Evolutionary conservation across 2,888 invertebrate genomes (phyloP), one percentile per base, ranked within the genome.

Genomic region (Coronaproctus castanopsis): DNA sequence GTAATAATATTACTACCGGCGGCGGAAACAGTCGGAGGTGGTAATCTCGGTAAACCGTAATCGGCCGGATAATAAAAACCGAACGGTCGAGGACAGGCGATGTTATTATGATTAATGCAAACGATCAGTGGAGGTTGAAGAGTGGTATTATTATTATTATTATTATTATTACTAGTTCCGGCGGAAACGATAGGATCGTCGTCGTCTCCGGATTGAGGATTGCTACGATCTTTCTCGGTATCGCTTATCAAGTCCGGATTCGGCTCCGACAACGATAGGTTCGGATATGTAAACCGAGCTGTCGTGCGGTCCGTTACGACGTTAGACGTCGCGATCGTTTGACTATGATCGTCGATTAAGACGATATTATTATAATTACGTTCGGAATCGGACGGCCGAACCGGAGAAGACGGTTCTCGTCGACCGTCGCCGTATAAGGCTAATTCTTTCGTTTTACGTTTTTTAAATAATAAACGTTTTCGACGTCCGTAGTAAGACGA

Each of bases 231-330:
- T 64, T 75, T 81, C 73, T 83, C 83, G 65, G 81, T 82, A 69
- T 85, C 85, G 72, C 82, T 85, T 70, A 86, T 83, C 70, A 86
- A 76, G 73, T 86, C 85, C 59, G 85, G 85, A 72, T 85, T 85
- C 71, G 81, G 82, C 70, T 85, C 85, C 65, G 69, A 20, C 14
- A 24, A 18, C 48, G 58, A 61, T 48, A 58, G 50, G 21, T 52
- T 53, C 0, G 60, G 57, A 20, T 56, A 57, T 1, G 60, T 52
- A 5, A 57, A 57, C 0, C 24, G 56, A 19, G 52, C 59, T 50
- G 55, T 48, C 21, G 52, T 52, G 1, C 55, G 54, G 2, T 22
- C 58, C 52, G 52, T 59, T 10, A 55, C 55, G 1, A 52, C 52
- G 20, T 21, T 48, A n/a, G 54, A 51, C 18, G 36, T 24, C 24